Conservation (phyloP, 2,888 invertebrate species). For the Scotopteryx bipunctaria region DNA sequence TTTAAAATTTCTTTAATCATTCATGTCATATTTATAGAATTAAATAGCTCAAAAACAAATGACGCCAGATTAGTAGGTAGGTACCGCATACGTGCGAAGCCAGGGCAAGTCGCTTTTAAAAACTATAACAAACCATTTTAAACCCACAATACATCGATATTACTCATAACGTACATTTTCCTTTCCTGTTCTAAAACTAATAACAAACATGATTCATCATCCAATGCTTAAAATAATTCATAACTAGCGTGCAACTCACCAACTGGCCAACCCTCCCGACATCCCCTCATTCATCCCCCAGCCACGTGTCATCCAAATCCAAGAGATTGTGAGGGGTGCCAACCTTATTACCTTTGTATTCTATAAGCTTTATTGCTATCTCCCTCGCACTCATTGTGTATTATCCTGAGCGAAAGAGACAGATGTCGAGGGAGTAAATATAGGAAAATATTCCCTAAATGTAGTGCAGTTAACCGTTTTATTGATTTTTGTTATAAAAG, state of each 20-base stretch:
- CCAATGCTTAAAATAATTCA: constrained; percentile 12
- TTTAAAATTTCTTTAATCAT: too few species aligned
- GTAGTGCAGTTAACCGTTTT: constrained; percentile 28
- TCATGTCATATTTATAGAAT: too few species aligned
- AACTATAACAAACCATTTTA: too few species aligned
- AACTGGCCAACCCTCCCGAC: constrained; percentile 39
- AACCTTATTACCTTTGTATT: constrained; percentile 71
- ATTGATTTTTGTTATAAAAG: too few species aligned
- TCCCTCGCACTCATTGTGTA: constrained; percentile 41
- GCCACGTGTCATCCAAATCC: constrained; percentile 72
- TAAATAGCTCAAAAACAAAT: too few species aligned
- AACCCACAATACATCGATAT: too few species aligned
- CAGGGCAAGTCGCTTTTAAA: too few species aligned
- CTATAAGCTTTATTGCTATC: constrained; percentile 51
- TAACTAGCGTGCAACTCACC: constrained; percentile 24
- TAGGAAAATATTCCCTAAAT: constrained; percentile 44
- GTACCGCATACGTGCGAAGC: too few species aligned
- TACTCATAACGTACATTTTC: too few species aligned
- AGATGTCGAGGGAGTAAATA: constrained; percentile 48
- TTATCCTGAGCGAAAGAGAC: constrained; percentile 25
- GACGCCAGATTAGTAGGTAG: too few species aligned
- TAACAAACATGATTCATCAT: constrained; percentile 3
- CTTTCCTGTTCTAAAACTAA: too few species aligned
- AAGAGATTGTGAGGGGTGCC: constrained; percentile 61
- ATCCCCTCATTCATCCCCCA: constrained; percentile 55